These are phyloP conservation scores for Nothoprocta perdicaria DNA, from an alignment of 2,113 vertebrate genomes.

Conservation along the genomic window DNA sequence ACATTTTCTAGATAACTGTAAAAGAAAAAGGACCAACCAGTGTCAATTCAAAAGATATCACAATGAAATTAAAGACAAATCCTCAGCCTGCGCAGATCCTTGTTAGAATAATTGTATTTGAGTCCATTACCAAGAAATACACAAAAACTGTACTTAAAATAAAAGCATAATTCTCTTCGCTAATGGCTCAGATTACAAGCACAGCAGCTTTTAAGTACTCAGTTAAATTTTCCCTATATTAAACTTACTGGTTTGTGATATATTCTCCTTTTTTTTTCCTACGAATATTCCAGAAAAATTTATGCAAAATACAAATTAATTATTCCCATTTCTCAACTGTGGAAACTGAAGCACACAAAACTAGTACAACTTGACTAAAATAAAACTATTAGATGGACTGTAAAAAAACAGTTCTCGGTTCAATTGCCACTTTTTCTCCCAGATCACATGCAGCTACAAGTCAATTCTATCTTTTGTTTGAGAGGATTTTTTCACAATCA, in stretches of 20 bases:
- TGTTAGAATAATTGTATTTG: background rate
- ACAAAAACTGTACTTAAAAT: background rate
- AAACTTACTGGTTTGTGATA: background rate
- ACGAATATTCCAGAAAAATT: background rate
- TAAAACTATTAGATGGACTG: background rate
- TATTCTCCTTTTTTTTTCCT: slow-evolving; percentile 5
- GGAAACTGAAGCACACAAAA: background rate
- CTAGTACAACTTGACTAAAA: background rate
- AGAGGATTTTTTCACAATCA: background rate
- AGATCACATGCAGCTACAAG: background rate
- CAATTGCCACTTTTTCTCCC: background rate
- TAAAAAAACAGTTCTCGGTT: background rate
- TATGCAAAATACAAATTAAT: background rate
- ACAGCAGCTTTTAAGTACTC: background rate
- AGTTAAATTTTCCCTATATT: background rate
- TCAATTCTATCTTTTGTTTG: background rate
- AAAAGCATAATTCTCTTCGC: background rate
- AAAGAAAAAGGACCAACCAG: background rate
- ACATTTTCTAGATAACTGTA: background rate
- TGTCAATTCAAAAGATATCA: background rate
- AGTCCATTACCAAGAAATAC: background rate
- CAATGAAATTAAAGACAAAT: background rate
- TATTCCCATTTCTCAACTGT: background rate
- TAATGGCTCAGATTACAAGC: background rate
- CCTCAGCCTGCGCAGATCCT: background rate